A percentile compares a stretch with the other conserved stretches of the same genome.
Evolutionary conservation across 2,888 invertebrate genomes (phyloP).

Genomic region (Campoletis raptor): DNA sequence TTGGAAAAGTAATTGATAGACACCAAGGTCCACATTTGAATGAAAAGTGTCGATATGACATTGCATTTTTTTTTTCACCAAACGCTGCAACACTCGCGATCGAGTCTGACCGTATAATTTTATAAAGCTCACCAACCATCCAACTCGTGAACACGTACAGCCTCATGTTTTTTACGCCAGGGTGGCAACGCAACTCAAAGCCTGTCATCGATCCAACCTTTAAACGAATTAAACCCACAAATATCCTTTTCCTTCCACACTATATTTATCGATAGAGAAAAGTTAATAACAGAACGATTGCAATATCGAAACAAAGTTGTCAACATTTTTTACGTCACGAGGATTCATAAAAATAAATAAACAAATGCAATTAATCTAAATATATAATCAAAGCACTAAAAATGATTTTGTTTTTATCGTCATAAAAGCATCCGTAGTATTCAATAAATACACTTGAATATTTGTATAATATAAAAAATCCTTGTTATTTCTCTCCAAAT

Average conservation of each 20-base stretch:
- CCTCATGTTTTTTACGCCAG: neutral
- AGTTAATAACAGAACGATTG: neutral
- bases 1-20: neutral
- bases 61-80: neutral
- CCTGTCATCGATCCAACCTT: slow-evolving; percentile 13
- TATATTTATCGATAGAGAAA: neutral
- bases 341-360: neutral
- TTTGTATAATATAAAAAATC: neutral
- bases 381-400: neutral
- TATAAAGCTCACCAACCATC: slow-evolving; percentile 11
- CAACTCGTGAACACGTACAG: neutral
- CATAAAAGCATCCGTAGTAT: neutral
- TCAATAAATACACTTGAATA: neutral
- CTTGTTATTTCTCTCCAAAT: neutral
- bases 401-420: neutral
- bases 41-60: neutral
- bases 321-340: neutral
- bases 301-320: neutral
- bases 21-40: neutral
- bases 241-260: neutral
- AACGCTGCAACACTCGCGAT: neutral
- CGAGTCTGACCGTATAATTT: slow-evolving; percentile 29
- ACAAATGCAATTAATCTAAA: neutral
- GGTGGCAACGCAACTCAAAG: neutral
- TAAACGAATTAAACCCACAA: slow-evolving; percentile 22